Base-by-base conservation (phyloP, 2,888 invertebrate species). In the Anthophora plumipes region DNA sequence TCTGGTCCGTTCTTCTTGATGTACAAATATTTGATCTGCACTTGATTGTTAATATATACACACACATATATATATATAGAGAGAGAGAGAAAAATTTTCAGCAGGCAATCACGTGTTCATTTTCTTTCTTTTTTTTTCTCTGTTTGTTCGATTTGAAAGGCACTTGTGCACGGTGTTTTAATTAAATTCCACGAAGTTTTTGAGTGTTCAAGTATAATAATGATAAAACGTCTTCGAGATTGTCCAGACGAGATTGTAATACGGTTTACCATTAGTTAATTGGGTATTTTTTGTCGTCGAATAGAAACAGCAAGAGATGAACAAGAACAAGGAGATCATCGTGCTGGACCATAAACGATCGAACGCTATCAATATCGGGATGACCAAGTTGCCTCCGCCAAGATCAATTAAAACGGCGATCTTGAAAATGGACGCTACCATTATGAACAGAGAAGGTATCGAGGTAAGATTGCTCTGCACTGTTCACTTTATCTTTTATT, bases 321-420 rank as follows among this genome's bases (percentile, higher is more conserved):
- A 96, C 91, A 97, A 97, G 91, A 98, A 97, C 94, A 98, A 98
- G 92, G 98, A 98, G 94, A 96, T 98, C 82, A 97, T 99, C 73
- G 99, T 99, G 54, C 94, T 99, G 93, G 98, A 99, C 93, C 97
- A 98, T 60, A 99, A 99, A 93, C 95, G 99, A 85, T 99, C 99
- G 9, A 99, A 99, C 93, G 99, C 99, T 55, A 99, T 99, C 89
- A 99, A 99, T 93, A 99, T 99, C 90, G 99, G 99, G 20, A 97
- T 99, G 97, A 99, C 99, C 31, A 99, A 99, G 93, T 94, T 99
- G 84, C 99, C 99, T 2, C 99, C 99, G 0, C 98, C 99, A 0
- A 96, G 99, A 85, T 98, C 99, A 9, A 99, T 99, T 84, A 99
- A 99, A 93, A 97, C 99, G n/a, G 99, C 99, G 39, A 98, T 99